Evolutionary conservation across 1,140 invertebrate genomes (phyloP).

Genomic region (Aleiodes sp.): DNA sequence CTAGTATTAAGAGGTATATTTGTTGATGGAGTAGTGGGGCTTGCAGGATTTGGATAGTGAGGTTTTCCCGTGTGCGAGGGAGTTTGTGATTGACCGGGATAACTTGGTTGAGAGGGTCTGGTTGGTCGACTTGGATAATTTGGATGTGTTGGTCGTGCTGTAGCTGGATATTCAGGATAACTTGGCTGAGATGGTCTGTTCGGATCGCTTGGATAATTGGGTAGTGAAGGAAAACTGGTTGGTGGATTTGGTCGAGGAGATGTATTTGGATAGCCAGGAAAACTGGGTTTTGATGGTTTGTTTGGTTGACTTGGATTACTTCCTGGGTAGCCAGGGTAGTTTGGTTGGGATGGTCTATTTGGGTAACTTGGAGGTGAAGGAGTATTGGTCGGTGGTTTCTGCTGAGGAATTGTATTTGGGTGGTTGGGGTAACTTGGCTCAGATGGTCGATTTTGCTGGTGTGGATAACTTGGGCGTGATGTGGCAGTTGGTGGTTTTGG

Average conservation of each 20-base stretch:
- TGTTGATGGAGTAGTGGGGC: no score
- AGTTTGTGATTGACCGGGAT: conserved; percentile 41
- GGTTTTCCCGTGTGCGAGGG: no score
- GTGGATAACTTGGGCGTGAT: background rate
- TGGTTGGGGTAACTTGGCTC: no score
- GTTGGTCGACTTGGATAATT: conserved; percentile 17
- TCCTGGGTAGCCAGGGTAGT: no score
- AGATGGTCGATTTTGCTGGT: no score
- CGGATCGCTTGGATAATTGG: conserved; percentile 11
- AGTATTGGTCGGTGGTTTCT: background rate
- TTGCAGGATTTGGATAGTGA: conserved; percentile 26
- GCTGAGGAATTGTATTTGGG: no score
- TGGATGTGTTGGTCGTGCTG: background rate
- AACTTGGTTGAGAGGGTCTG: background rate
- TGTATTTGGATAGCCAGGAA: conserved; percentile 40
- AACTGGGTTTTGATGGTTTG: background rate
- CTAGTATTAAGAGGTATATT: no score
- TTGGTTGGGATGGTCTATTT: background rate
- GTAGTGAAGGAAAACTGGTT: no score
- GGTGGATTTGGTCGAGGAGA: background rate
- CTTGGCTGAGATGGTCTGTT: background rate
- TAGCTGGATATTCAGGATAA: background rate
- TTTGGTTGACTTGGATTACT: conserved; percentile 22
- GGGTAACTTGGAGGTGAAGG: background rate
- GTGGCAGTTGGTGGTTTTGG: background rate